Conservation (phyloP, 1,140 invertebrate species). For the Drosophila yakuba region DNA sequence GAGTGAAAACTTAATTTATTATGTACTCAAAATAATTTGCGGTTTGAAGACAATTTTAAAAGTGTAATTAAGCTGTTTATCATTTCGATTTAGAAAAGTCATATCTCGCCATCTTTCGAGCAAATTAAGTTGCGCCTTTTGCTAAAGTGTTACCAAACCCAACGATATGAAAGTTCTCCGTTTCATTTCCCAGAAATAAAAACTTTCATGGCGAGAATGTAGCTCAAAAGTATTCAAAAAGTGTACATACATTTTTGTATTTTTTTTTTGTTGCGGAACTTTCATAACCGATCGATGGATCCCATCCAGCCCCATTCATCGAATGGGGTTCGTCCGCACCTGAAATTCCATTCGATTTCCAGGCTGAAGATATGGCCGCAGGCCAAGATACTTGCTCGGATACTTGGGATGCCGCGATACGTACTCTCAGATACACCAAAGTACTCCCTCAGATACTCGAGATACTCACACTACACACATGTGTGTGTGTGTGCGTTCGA, state of each 20-base stretch:
- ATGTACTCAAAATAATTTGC: not conserved
- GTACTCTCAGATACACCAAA: slow-evolving; percentile 8
- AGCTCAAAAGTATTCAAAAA: slow-evolving; percentile 29
- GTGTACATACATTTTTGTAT: not conserved
- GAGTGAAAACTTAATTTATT: not conserved
- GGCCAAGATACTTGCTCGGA: slow-evolving; percentile 30
- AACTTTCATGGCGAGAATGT: slow-evolving; percentile 50
- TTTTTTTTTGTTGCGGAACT: slow-evolving; percentile 21
- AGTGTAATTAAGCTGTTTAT: not conserved
- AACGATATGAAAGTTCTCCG: slow-evolving; percentile 27
- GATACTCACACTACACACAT: not conserved
- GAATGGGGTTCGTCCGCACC: slow-evolving; percentile 13
- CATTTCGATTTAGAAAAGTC: not conserved
- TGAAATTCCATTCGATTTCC: slow-evolving; percentile 36
- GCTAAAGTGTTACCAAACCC: not conserved
- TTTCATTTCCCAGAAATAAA: slow-evolving; percentile 10
- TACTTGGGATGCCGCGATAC: slow-evolving; percentile 13
- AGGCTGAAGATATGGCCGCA: slow-evolving; percentile 20
- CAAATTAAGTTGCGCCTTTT: not conserved
- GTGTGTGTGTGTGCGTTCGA: slow-evolving; percentile 4
- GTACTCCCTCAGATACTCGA: slow-evolving; percentile 3
- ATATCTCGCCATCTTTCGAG: not conserved
- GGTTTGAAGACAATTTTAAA: no score
- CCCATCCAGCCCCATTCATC: slow-evolving; percentile 6
- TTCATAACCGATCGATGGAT: slow-evolving; percentile 31